Base-by-base conservation (phyloP, 1,140 invertebrate genomes). In the Delia radicum region DNA sequence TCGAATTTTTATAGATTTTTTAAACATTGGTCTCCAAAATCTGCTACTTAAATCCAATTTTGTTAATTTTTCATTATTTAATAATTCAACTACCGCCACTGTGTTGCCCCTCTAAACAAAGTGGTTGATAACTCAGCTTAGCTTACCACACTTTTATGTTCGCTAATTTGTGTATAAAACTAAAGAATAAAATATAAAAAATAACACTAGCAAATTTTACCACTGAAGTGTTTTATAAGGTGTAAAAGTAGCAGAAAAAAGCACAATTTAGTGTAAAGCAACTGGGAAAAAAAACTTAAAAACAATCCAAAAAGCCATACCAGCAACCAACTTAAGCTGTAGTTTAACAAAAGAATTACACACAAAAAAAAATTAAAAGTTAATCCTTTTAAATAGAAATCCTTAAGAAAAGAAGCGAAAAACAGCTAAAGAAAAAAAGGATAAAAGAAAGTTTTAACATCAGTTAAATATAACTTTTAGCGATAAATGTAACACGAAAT, bases 311-410 rank as follows among this genome's bases (percentile, higher is more conserved):
- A 21, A 12, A 55, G 21, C n/a, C 18, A 55, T 21, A 55, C 18
- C 7, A 55, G 24, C 8, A 21, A 55, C 3, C 48, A 48, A 13
- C 15, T 48, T n/a, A 48, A 1, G n/a, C 4, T 55, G 21, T 21
- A 55, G 18, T 42, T 42, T 10, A 55, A 55, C 6, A 78, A 76
- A 78, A 79, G 77, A 77, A 80, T 77, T 78, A 78, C 79, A 79
- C 83, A 82, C 80, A 82, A 79, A 81, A n/a, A 84, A 82, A 84
- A 85, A 85, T 85, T 85, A 84, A 83, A 81, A 84, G 82, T 84
- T 85, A 85, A 85, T 85, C 83, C 82, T 81, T 81, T 84, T 80
- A 85, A 85, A 85, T 85, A 84, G 83, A 85, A 85, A 84, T 78
- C 83, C 80, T 77, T 80, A 82, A 81, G 80, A 83, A 81, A 79